phyloP scores from a whole-genome alignment of 2,888 invertebrate genomes.

The Hydrotaea cyrtoneurina region DNA sequence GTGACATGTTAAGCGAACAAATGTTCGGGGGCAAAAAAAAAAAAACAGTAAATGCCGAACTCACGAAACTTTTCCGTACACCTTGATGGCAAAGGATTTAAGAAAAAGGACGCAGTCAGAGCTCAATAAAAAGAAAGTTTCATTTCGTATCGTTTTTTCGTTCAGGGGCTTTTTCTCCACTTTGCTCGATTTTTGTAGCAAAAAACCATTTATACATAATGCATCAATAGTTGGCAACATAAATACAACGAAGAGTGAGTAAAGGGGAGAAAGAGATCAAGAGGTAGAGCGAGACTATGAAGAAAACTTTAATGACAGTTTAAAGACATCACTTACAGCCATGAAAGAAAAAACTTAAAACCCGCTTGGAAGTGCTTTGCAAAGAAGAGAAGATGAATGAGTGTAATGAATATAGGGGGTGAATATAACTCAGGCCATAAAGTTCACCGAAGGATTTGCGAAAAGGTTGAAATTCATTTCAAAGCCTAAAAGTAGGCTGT shows the following conservation, averaged over 20 bases:
- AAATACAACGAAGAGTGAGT: background rate
- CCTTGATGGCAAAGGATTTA: conserved; percentile 9
- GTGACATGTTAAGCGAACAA: conserved; percentile 57
- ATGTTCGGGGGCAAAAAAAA: background rate
- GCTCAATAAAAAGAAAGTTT: conserved; percentile 24
- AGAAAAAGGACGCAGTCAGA: background rate
- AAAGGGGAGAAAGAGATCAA: background rate
- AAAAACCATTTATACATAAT: conserved; percentile 44
- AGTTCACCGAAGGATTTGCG: background rate
- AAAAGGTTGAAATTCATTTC: background rate
- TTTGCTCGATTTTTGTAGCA: background rate
- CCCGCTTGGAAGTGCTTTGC: background rate
- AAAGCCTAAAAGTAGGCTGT: conserved; percentile 6
- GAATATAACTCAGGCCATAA: conserved; percentile 23
- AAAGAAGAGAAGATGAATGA: conserved; percentile 10
- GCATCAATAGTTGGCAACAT: conserved; percentile 63
- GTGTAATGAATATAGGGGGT: background rate
- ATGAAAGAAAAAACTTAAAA: background rate
- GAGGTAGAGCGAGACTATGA: background rate
- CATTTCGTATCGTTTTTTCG: conserved; percentile 25
- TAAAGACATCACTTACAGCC: conserved; percentile 66
- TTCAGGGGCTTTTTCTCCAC: background rate
- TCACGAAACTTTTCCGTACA: conserved; percentile 3
- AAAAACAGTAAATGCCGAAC: background rate
- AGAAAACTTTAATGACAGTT: conserved; percentile 79